Percentiles rank a stretch among this genome's conserved stretches.
Evolutionary conservation across 1,140 invertebrate species (phyloP).

Genomic region (Penaeus japonicus): DNA sequence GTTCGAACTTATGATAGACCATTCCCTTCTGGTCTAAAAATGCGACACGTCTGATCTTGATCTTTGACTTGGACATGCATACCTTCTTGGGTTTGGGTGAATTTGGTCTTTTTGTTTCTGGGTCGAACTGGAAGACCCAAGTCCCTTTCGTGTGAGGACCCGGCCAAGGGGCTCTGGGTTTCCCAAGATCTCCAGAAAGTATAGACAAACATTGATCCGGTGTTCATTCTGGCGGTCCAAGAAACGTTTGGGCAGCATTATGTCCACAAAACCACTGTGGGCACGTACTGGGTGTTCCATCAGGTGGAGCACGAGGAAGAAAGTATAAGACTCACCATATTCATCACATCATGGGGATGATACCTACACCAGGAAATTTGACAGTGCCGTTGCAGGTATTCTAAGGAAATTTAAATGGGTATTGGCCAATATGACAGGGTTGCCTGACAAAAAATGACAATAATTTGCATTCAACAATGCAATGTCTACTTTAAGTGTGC

Average conservation of each 20-base stretch:
- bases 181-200: not conserved
- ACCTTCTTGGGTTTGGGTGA: conserved; percentile 59
- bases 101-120: conserved; percentile 59
- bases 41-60: conserved; percentile 62
- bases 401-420: too few species aligned
- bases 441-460: too few species aligned
- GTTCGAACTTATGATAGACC: conserved; percentile 61
- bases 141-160: conserved; percentile 50
- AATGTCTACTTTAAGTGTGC: too few species aligned
- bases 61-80: conserved; percentile 57
- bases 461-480: too few species aligned
- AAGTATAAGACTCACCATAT: too few species aligned
- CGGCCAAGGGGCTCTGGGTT: conserved; percentile 32
- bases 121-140: conserved; percentile 60
- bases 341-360: too few species aligned
- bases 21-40: conserved; percentile 61
- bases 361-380: too few species aligned
- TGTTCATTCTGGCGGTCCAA: not conserved
- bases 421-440: too few species aligned
- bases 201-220: not conserved
- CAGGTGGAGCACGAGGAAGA: not conserved
- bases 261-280: too few species aligned
- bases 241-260: not conserved
- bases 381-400: too few species aligned
- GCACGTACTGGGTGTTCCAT: not conserved